Conservation (phyloP, 2,888 invertebrate species). For the Nymphalis urticae region DNA sequence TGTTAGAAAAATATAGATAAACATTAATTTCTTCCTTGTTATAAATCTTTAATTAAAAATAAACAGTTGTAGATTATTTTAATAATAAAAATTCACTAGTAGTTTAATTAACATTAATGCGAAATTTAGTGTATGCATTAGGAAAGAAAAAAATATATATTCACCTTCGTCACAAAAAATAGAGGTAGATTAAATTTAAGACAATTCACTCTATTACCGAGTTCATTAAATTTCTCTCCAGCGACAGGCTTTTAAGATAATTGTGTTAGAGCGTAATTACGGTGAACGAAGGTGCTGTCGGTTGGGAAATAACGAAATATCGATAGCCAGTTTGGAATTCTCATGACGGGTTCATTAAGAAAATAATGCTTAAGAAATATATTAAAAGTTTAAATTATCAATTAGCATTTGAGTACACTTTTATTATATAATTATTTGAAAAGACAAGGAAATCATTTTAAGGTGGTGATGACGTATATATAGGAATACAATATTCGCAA, state of each 20-base stretch:
- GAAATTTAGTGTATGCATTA: not conserved
- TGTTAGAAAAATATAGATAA: no score
- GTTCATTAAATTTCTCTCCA: conserved; percentile 74
- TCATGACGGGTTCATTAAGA: conserved; percentile 13
- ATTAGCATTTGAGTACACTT: no score
- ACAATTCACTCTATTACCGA: conserved; percentile 72
- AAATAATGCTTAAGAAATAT: not conserved
- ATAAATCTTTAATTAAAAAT: no score
- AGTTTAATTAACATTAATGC: no score
- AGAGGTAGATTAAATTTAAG: conserved; percentile 61
- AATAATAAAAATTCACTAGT: no score
- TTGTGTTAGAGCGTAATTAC: conserved; percentile 73
- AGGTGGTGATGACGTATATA: no score
- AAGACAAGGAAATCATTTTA: no score
- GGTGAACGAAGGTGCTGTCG: conserved; percentile 48
- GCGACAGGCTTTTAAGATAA: conserved; percentile 79
- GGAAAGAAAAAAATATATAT: conserved; percentile 1
- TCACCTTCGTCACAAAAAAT: conserved; percentile 34
- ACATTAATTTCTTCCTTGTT: no score
- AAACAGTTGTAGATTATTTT: no score
- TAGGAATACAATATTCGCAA: no score
- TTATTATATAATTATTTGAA: no score
- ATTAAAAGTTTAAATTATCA: not conserved
- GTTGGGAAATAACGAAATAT: conserved; percentile 41
- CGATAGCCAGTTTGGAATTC: conserved; percentile 33